Percentiles rank a stretch among this genome's conserved stretches.
These are phyloP conservation scores for Caenorhabditis virilis DNA, from an alignment of 2,888 invertebrate species.

Conservation along the genomic window DNA sequence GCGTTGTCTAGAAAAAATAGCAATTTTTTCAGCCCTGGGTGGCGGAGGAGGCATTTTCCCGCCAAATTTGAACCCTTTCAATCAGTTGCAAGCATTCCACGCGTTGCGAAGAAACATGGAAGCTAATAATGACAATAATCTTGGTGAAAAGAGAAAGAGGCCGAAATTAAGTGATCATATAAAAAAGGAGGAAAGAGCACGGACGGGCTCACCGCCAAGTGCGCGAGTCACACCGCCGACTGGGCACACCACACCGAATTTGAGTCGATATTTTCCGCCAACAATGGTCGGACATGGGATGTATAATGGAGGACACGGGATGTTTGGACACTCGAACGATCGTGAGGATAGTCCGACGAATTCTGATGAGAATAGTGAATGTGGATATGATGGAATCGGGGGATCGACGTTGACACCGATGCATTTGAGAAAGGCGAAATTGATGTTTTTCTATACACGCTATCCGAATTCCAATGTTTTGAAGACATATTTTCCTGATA, in stretches of 20 bases:
- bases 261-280: conserved; percentile 47
- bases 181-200: conserved; percentile 26
- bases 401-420: conserved; percentile 87
- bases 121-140: no score
- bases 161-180: conserved; percentile 24
- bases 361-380: conserved; percentile 58
- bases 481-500: conserved; percentile 99
- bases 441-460: conserved; percentile 99
- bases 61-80: conserved; percentile 43
- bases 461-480: conserved; percentile 98
- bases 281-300: conserved; percentile 65
- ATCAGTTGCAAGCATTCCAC: conserved; percentile 36
- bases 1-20: conserved; percentile 49
- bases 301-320: conserved; percentile 46
- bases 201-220: conserved; percentile 42
- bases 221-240: conserved; percentile 30
- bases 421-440: conserved; percentile 99
- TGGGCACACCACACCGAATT: conserved; percentile 1
- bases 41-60: conserved; percentile 49
- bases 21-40: conserved; percentile 21
- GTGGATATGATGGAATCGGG: conserved; percentile 44
- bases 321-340: no score
- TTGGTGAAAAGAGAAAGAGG: conserved; percentile 32
- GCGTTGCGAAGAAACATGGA: conserved; percentile 30
- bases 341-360: conserved; percentile 58